Conservation (phyloP, 2,888 invertebrate species). For the Nemotelus pantherinus region DNA sequence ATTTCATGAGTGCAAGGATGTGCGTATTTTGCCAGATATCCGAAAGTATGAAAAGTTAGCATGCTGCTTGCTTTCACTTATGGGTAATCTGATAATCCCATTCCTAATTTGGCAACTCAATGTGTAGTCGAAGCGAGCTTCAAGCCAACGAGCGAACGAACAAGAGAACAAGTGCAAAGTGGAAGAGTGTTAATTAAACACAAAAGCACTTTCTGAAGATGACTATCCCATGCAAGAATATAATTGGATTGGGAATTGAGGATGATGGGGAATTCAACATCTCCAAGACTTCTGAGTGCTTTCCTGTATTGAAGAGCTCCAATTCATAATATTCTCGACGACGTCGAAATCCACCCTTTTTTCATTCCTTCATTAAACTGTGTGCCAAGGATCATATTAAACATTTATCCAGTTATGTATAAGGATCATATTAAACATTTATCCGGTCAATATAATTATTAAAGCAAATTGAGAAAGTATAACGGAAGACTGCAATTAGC, state of each 20-base stretch:
- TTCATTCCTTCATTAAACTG: too few species aligned
- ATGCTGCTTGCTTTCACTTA: slow-evolving; percentile 16
- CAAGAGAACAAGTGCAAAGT: slow-evolving; percentile 32
- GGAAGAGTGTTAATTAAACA: slow-evolving; percentile 43
- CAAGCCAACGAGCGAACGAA: slow-evolving; percentile 19
- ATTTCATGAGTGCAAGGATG: slow-evolving; percentile 1
- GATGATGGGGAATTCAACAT: background rate
- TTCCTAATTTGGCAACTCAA: slow-evolving; percentile 24
- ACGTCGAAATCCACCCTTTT: too few species aligned
- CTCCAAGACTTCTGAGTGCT: too few species aligned
- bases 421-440: too few species aligned
- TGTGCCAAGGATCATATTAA: too few species aligned
- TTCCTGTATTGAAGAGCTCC: too few species aligned
- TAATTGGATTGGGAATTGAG: slow-evolving; percentile 42
- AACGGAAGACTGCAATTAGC: too few species aligned
- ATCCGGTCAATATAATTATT: too few species aligned
- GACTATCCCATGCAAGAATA: slow-evolving; percentile 23
- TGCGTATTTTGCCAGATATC: background rate
- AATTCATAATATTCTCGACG: too few species aligned
- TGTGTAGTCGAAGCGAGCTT: background rate
- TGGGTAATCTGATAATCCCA: slow-evolving; percentile 41
- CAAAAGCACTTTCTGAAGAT: slow-evolving; percentile 41
- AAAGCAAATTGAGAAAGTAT: too few species aligned
- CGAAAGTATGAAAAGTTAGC: background rate
- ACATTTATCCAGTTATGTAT: too few species aligned